phyloP scores from a whole-genome alignment of 92 coral and sea anemone species.

The Porites evermanni region DNA sequence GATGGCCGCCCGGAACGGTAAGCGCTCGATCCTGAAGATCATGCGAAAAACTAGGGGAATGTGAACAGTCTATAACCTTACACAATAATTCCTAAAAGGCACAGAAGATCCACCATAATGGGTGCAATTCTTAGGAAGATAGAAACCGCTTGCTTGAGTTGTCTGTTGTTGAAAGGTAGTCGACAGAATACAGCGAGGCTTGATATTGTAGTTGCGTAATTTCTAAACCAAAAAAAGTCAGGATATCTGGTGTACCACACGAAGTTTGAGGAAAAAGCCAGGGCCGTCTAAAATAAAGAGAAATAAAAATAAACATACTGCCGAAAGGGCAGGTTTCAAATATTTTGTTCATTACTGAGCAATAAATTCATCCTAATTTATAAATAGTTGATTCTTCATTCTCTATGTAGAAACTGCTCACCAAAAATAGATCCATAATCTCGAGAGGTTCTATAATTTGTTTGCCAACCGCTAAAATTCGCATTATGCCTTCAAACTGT shows the following conservation, averaged over 20 bases:
- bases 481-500: conserved; percentile 72
- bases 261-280: conserved; percentile 79
- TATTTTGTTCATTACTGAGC: neutral
- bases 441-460: conserved; percentile 74
- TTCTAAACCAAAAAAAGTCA: conserved; percentile 59
- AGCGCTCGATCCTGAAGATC: no score
- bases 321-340: neutral
- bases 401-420: conserved; percentile 19
- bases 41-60: no score
- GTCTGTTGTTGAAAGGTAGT: conserved; percentile 85
- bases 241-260: conserved; percentile 78
- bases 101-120: conserved; percentile 83
- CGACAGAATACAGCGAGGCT: conserved; percentile 89
- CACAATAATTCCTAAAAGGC: conserved; percentile 81
- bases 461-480: conserved; percentile 76
- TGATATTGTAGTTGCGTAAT: conserved; percentile 73
- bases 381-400: no score
- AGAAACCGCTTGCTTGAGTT: conserved; percentile 82
- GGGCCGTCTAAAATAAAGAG: conserved; percentile 44
- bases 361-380: no score
- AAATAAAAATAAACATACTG: neutral
- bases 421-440: conserved; percentile 79
- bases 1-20: no score
- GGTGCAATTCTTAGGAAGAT: conserved; percentile 82
- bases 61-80: conserved; percentile 38